Conservation (phyloP, 2,888 invertebrate species). For the Pseudanteris insignis region DNA sequence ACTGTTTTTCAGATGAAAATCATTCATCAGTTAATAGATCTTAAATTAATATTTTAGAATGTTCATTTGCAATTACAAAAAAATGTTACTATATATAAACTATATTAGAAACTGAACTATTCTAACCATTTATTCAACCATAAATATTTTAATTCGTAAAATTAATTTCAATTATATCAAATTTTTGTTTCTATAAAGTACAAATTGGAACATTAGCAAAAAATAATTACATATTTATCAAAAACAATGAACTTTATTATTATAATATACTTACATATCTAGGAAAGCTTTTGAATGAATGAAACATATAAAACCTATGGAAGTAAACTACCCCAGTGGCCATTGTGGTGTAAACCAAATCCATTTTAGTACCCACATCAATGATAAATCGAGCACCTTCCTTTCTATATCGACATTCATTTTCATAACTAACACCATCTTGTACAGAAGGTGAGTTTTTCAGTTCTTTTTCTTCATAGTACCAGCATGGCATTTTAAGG, state of each 20-base stretch:
- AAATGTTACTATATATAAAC: too few relatives aligned
- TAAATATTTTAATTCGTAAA: too few relatives aligned
- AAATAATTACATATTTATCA: background rate
- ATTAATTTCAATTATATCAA: too few relatives aligned
- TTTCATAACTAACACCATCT: constrained; percentile 87
- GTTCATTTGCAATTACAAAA: too few relatives aligned
- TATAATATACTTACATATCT: constrained; percentile 78
- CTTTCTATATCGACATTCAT: constrained; percentile 90
- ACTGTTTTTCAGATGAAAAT: too few relatives aligned
- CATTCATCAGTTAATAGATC: too few relatives aligned
- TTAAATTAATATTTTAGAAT: too few relatives aligned
- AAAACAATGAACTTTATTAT: too few relatives aligned
- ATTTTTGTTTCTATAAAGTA: too few relatives aligned
- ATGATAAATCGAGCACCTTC: constrained; percentile 98
- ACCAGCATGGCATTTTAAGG: constrained; percentile 91
- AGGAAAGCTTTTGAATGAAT: constrained; percentile 95
- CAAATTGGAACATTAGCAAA: too few relatives aligned
- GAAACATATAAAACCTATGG: constrained; percentile 99
- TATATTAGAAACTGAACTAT: too few relatives aligned
- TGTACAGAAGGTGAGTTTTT: constrained; percentile 88
- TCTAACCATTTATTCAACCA: too few relatives aligned
- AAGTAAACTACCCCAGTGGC: constrained; percentile 99
- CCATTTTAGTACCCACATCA: constrained; percentile 92
- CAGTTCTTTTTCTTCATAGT: constrained; percentile 92
- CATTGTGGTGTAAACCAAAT: constrained; percentile 93